These are phyloP conservation scores for Eurois occulta DNA, from an alignment of 2,888 invertebrate genomes.

Conservation along the genomic window DNA sequence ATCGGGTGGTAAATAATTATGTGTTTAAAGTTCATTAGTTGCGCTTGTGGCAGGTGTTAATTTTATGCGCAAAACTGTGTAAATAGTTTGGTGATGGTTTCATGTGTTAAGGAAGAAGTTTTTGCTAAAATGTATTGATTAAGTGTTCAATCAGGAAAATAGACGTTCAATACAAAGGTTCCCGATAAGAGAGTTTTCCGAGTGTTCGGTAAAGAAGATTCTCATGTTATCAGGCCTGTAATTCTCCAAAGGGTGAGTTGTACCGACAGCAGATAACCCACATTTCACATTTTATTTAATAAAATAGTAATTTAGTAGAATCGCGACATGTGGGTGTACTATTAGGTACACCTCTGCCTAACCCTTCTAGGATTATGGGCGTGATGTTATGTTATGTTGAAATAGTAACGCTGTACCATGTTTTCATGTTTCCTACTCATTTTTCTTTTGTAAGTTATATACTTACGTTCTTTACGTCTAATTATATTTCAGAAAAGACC, in stretches of 20 bases:
- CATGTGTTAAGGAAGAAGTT: neutral
- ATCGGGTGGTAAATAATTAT: constrained; percentile 41
- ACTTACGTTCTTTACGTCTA: neutral
- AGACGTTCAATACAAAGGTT: neutral
- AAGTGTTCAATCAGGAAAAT: neutral
- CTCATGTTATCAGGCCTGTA: too few species aligned
- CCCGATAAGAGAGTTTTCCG: too few species aligned
- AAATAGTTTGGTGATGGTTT: neutral
- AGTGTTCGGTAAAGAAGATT: too few species aligned
- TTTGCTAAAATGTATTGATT: neutral
- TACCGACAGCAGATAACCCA: too few species aligned
- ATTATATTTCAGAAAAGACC: neutral
- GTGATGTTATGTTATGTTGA: neutral
- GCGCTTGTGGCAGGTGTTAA: constrained; percentile 12
- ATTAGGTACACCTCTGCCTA: too few species aligned
- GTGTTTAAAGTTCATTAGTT: constrained; percentile 32
- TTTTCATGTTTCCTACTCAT: neutral
- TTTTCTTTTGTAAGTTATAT: neutral
- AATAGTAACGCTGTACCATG: neutral
- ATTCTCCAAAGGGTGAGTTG: too few species aligned
- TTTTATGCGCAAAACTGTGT: neutral
- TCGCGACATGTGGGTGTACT: neutral
- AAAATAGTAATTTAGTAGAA: too few species aligned
- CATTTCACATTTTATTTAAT: too few species aligned
- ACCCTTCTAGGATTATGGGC: too few species aligned